Percentiles rank a stretch among this genome's conserved stretches.
Conservation (phyloP, 30 jellyfish, hydroid and myxozoan species). For the Catostylus mosaicus region DNA sequence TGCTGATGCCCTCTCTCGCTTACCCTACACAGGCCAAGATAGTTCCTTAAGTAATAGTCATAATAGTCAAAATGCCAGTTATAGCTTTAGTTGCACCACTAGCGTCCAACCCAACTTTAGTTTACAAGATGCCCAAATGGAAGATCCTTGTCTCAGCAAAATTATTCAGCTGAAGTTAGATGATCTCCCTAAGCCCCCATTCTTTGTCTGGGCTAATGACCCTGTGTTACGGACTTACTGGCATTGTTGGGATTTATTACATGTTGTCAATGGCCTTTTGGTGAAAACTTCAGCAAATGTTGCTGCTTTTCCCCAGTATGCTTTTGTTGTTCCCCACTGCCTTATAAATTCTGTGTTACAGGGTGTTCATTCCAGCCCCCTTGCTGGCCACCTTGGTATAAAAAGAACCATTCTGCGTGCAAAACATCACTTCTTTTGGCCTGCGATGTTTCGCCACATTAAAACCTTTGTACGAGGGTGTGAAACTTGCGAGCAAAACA, state of each 20-base stretch:
- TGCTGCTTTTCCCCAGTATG: conserved; percentile 1
- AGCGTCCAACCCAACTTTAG: conserved; percentile 9
- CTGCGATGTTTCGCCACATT: conserved; percentile 4
- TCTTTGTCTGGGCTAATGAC: conserved; percentile 41
- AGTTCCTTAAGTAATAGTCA: background rate
- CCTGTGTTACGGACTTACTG: conserved; percentile 32
- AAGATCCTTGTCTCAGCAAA: conserved; percentile 26
- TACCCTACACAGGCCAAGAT: background rate
- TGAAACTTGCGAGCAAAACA: conserved; percentile 9
- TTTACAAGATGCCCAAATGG: conserved; percentile 31
- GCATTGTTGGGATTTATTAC: conserved; percentile 44
- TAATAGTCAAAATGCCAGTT: background rate
- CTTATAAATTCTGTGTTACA: conserved; percentile 5
- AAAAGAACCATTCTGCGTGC: conserved; percentile 7
- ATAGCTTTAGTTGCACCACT: conserved; percentile 19
- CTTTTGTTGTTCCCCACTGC: conserved; percentile 1
- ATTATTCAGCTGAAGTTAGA: conserved; percentile 17
- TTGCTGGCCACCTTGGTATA: conserved; percentile 34
- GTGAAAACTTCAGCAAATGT: conserved; percentile 2
- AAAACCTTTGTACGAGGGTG: conserved; percentile 17
- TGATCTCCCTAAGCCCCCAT: conserved; percentile 45
- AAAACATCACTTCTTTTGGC: conserved; percentile 3
- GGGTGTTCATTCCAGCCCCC: conserved; percentile 19
- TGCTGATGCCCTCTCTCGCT: conserved; percentile 47
- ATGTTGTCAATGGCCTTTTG: conserved; percentile 25